Evolutionary conservation across 2,888 invertebrate species (phyloP).

Genomic region (Herminia tarsipennalis): DNA sequence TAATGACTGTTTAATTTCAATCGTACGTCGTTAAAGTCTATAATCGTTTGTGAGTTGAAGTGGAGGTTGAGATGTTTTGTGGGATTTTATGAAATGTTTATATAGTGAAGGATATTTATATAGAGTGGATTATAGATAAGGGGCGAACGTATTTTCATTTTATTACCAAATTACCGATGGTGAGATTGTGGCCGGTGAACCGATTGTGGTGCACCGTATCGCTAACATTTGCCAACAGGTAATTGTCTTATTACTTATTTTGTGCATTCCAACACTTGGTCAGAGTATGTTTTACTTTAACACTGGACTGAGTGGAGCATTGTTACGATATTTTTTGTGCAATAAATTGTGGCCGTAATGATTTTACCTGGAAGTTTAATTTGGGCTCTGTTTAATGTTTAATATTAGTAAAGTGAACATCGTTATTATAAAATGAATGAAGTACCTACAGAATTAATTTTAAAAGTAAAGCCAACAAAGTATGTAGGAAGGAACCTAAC

Average conservation of each 20-base stretch:
- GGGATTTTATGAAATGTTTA: slow-evolving; percentile 64
- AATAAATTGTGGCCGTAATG: slow-evolving; percentile 3
- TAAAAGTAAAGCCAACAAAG: too few relatives aligned
- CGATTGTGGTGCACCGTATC: slow-evolving; percentile 74
- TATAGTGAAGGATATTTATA: slow-evolving; percentile 78
- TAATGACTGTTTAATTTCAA: slow-evolving; percentile 37
- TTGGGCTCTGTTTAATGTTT: too few relatives aligned
- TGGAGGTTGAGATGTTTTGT: slow-evolving; percentile 49
- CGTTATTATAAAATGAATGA: too few relatives aligned
- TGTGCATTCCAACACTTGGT: slow-evolving; percentile 67
- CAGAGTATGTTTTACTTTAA: slow-evolving; percentile 29
- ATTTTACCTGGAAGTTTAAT: slow-evolving; percentile 9
- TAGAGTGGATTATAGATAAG: slow-evolving; percentile 83
- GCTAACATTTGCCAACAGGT: slow-evolving; percentile 79
- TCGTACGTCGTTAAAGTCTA: slow-evolving; percentile 46
- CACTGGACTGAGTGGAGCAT: slow-evolving; percentile 13
- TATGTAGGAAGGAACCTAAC: too few relatives aligned
- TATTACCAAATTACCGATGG: slow-evolving; percentile 86
- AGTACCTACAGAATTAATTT: too few relatives aligned
- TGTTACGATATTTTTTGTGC: slow-evolving; percentile 2
- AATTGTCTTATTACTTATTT: slow-evolving; percentile 74
- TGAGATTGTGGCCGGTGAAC: slow-evolving; percentile 65
- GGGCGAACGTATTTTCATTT: slow-evolving; percentile 83
- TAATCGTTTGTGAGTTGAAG: slow-evolving; percentile 42
- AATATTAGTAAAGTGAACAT: too few relatives aligned